Percentiles rank a stretch among this genome's conserved stretches.
These are phyloP conservation scores for Automeris io DNA, from an alignment of 2,888 invertebrate species.

Conservation along the genomic window DNA sequence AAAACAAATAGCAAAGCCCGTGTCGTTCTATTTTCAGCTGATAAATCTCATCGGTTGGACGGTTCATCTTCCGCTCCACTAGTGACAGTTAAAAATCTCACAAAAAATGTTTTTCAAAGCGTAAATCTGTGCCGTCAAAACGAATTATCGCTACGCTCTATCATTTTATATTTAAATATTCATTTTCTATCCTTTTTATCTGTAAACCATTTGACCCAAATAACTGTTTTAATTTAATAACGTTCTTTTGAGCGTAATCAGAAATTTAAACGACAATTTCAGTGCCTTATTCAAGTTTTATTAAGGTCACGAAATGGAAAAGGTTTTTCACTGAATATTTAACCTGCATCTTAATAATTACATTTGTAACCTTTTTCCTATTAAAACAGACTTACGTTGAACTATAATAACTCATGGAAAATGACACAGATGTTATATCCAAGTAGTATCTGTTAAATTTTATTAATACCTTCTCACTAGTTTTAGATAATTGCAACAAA, in stretches of 20 bases:
- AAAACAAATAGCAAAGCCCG: conserved; percentile 15
- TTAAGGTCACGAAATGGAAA: neutral
- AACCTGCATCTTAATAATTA: too few relatives aligned
- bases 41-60: conserved; percentile 32
- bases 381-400: too few relatives aligned
- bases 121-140: conserved; percentile 23
- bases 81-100: conserved; percentile 24
- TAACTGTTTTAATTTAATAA: conserved; percentile 47
- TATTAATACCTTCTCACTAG: too few relatives aligned
- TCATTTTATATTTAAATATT: conserved; percentile 39
- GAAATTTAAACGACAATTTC: conserved; percentile 48
- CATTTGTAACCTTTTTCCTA: too few relatives aligned
- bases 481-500: too few relatives aligned
- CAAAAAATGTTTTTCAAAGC: conserved; percentile 23
- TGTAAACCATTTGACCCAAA: conserved; percentile 38
- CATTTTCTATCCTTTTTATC: conserved; percentile 40
- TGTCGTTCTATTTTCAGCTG: conserved; percentile 30
- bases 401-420: too few relatives aligned
- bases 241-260: conserved; percentile 31
- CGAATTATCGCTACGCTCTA: conserved; percentile 23
- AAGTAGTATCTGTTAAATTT: too few relatives aligned
- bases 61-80: conserved; percentile 35
- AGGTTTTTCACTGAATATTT: too few relatives aligned
- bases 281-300: conserved; percentile 22
- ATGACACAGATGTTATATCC: too few relatives aligned